Base-by-base conservation (phyloP, 2,888 invertebrate genomes). In the Drosophila anomelani region DNA sequence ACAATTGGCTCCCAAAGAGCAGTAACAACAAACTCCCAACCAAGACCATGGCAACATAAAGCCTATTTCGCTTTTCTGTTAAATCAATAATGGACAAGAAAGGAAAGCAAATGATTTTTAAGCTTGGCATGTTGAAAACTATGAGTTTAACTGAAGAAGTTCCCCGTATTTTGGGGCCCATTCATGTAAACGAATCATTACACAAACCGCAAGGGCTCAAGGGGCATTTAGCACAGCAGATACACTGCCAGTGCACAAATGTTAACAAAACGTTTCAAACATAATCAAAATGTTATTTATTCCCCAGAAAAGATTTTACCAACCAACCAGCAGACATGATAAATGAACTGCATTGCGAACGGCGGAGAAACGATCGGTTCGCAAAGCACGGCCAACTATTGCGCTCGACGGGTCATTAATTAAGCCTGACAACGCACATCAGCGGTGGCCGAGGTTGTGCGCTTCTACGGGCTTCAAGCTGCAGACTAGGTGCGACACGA, bases 121-220 rank as follows among this genome's bases (percentile, higher is more conserved):
- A 41, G 68, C 59, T 72, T 66, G 73, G 56, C 39, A 61, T 75
- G 77, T 59, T 84, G 41, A 38, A 55, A 17, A 26, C 32, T 26
- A 23, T 20, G 23, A 20, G 41, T 20, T 12, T 9, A 8, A 20
- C 44, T 10, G 63, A 9, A 36, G 49, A 43, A 20, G 41, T 51
- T 51, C 41, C 47, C 34, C 43, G 23, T 20, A 47, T 20, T 63
- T 23, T 4, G 51, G 41, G 41, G 32, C 23, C 57, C 68, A 57
- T 59, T 54, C 71, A 66, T 78, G 86, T 81, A 84, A 81, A 84
- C 77, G 78, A 68, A 80, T 86, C 85, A 84, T 84, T 84, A 86
- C 80, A 75, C 71, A 51, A 58, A 64, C 78, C 87, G 54, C 80
- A 81, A 81, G 77, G 72, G 75, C 57, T 78, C 43, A 56, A 68